These are phyloP conservation scores for Metopolophium dirhodum DNA, from an alignment of 1,140 invertebrate species.

Conservation along the genomic window DNA sequence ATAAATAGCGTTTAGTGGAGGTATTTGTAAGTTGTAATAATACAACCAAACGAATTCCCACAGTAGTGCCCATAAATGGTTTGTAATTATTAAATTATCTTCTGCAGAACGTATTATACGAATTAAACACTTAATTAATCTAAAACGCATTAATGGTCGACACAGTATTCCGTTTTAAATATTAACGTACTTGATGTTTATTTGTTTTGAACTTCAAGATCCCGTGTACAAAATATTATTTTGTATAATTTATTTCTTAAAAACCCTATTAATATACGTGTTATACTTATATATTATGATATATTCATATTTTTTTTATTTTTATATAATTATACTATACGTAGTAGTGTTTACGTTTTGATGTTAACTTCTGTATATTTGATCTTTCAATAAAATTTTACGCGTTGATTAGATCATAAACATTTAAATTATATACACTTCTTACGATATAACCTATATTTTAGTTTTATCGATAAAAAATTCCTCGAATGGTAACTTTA, in stretches of 20 bases:
- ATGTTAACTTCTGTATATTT: neutral
- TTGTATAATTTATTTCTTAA: neutral
- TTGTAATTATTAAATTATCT: neutral
- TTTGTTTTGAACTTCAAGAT: neutral
- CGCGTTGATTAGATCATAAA: neutral
- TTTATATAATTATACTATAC: neutral
- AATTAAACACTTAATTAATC: conserved; percentile 1
- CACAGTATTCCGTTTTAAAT: neutral
- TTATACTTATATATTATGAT: neutral
- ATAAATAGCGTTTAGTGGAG: neutral
- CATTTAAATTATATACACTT: no score
- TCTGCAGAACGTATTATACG: neutral
- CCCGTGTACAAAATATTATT: neutral
- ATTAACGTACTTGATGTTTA: neutral
- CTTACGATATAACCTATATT: no score
- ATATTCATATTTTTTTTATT: neutral
- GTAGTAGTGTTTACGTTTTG: neutral
- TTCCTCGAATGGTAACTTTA: no score
- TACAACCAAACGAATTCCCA: neutral
- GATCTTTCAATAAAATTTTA: neutral
- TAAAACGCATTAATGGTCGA: neutral
- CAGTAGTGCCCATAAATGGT: neutral
- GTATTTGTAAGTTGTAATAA: neutral
- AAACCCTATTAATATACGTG: neutral
- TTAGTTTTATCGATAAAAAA: no score